A percentile compares a stretch with the other conserved stretches of the same genome.
Conservation (phyloP, 2,888 invertebrate species). For the Erebia aethiops region DNA sequence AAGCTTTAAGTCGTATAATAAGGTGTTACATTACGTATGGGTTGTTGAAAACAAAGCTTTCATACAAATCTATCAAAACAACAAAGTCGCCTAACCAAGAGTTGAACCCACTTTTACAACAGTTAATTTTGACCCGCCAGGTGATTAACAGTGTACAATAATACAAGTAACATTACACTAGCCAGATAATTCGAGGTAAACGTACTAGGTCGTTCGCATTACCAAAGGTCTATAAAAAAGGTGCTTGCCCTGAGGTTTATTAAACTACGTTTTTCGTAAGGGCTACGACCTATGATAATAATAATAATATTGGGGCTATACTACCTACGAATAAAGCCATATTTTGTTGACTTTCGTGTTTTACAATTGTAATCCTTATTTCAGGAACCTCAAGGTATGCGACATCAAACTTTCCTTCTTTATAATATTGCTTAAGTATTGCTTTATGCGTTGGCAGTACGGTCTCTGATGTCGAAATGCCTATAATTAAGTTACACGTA, state of each 20-base stretch:
- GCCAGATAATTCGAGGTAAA: slow-evolving; percentile 36
- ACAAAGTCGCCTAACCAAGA: no score
- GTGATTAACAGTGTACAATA: neutral
- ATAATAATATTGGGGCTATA: neutral
- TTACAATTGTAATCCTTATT: no score
- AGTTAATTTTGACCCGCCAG: neutral
- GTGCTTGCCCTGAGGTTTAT: slow-evolving; percentile 35
- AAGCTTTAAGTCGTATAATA: no score
- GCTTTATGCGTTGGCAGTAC: no score
- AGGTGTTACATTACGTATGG: no score
- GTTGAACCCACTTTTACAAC: neutral
- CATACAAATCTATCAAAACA: no score
- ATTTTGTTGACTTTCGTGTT: no score
- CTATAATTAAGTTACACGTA: neutral
- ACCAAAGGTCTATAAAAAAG: slow-evolving; percentile 33
- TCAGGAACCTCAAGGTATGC: no score
- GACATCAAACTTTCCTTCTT: no score
- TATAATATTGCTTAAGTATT: no score
- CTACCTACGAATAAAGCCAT: no score
- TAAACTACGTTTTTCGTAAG: slow-evolving; percentile 31
- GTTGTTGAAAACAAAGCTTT: no score
- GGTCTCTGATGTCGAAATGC: neutral
- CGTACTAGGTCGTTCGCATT: slow-evolving; percentile 24
- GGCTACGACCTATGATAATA: slow-evolving; percentile 24
- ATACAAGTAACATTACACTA: slow-evolving; percentile 14